Conservation (phyloP, 2,797 vertebrate genomes). For the Xiphorhynchus erythropygius region DNA sequence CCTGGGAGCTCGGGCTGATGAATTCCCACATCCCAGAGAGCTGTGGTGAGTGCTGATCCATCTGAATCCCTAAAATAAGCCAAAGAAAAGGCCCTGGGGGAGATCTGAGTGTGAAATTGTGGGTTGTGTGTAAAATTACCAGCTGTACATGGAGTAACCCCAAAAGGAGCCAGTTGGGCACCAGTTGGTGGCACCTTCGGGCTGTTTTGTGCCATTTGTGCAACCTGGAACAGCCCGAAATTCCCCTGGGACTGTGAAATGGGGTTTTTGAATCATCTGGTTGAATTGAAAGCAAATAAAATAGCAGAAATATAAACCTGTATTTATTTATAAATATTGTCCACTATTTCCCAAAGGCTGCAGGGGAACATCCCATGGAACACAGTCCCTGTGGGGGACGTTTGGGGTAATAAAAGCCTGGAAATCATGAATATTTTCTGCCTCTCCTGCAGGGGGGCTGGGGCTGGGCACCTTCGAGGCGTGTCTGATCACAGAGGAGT, state of each 20-base stretch:
- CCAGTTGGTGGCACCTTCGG: neutral
- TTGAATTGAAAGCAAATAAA: neutral
- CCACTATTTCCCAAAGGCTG: neutral
- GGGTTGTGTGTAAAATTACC: neutral
- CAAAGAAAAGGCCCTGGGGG: neutral
- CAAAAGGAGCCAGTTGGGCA: neutral
- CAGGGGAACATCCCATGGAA: neutral
- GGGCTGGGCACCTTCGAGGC: conserved; percentile 85
- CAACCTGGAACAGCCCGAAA: neutral
- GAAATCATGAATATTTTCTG: neutral
- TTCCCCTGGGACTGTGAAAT: neutral
- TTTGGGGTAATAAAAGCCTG: neutral
- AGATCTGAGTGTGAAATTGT: neutral
- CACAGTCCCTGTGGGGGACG: accelerated
- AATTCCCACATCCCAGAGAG: neutral
- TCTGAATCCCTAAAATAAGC: neutral
- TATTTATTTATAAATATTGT: neutral
- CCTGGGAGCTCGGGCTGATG: neutral
- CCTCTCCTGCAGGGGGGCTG: conserved; percentile 82
- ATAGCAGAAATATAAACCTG: neutral
- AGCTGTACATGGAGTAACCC: neutral
- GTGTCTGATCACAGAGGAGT: conserved; percentile 91
- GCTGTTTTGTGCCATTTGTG: neutral
- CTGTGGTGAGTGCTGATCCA: neutral
- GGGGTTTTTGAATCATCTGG: neutral